Percentiles rank a stretch among this genome's conserved stretches.
These are phyloP conservation scores for Hololepta plana DNA, from an alignment of 2,888 invertebrate species.

Conservation along the genomic window DNA sequence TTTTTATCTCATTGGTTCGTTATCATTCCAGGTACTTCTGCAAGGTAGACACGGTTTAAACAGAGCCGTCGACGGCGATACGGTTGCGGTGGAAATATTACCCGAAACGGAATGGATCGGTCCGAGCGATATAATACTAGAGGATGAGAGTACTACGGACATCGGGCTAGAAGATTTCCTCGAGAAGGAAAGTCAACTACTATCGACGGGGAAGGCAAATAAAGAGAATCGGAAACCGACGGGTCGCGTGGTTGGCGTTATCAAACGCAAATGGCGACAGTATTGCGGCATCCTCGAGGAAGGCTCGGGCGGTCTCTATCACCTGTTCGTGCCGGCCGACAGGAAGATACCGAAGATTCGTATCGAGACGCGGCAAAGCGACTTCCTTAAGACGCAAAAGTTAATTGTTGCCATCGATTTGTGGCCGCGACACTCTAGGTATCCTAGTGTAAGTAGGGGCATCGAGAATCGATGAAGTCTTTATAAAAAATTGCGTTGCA, in stretches of 20 bases:
- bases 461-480: not conserved
- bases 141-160: slow-evolving; percentile 46
- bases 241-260: slow-evolving; percentile 80
- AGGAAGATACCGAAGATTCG: slow-evolving; percentile 84
- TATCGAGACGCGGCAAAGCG: slow-evolving; percentile 87
- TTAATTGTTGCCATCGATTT: slow-evolving; percentile 92
- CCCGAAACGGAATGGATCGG: slow-evolving; percentile 80
- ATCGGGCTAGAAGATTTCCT: slow-evolving; percentile 48
- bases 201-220: slow-evolving; percentile 9
- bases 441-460: slow-evolving; percentile 45
- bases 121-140: slow-evolving; percentile 70
- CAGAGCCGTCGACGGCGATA: slow-evolving; percentile 86
- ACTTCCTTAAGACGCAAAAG: slow-evolving; percentile 59
- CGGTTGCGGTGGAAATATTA: slow-evolving; percentile 78
- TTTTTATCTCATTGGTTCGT: slow-evolving; percentile 6
- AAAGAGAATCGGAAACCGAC: slow-evolving; percentile 35
- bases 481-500: slow-evolving; percentile 4
- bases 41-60: slow-evolving; percentile 79
- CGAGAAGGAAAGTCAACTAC: slow-evolving; percentile 31
- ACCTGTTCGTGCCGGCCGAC: slow-evolving; percentile 90
- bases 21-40: slow-evolving; percentile 44
- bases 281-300: slow-evolving; percentile 90
- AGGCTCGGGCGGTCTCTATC: slow-evolving; percentile 41
- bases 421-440: slow-evolving; percentile 87
- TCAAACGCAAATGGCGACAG: slow-evolving; percentile 90